Evolutionary conservation across 2,113 vertebrate genomes (phyloP).

Genomic region (Ochotona princeps): DNA sequence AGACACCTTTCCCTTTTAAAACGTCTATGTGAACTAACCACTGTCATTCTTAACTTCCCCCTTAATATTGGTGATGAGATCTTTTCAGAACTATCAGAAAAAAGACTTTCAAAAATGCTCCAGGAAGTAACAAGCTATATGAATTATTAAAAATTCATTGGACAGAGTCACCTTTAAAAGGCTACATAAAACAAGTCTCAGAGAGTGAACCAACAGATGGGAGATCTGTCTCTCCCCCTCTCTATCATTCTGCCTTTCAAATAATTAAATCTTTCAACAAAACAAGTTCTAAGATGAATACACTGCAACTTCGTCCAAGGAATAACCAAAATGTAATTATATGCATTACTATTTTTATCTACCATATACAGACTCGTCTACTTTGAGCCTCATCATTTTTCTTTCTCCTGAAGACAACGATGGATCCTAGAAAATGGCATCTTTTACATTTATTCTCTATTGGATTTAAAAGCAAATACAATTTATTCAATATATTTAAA

Average conservation of each 20-base stretch:
- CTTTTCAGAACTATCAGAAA: not conserved
- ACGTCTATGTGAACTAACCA: not conserved
- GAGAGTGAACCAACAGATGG: too few species aligned
- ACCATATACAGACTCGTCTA: not conserved
- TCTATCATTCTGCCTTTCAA: too few species aligned
- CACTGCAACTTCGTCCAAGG: not conserved
- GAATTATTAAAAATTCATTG: not conserved
- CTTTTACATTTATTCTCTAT: slow-evolving; percentile 30
- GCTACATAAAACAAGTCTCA: not conserved
- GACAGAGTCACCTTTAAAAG: not conserved
- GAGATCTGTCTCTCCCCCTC: too few species aligned
- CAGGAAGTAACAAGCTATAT: not conserved
- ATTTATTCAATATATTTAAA: not conserved
- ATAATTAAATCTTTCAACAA: too few species aligned
- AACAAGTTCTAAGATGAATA: not conserved
- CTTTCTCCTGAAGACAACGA: not conserved
- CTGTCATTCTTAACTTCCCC: not conserved
- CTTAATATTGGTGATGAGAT: not conserved
- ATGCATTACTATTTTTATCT: not conserved
- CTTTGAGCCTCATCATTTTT: not conserved
- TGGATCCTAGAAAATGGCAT: not conserved
- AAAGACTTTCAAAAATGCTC: not conserved
- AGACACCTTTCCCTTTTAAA: not conserved
- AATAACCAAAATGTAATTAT: not conserved
- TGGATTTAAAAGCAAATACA: slow-evolving; percentile 41